These are phyloP conservation scores for Columbina picui DNA, from an alignment of 2,113 vertebrate species.

Conservation along the genomic window DNA sequence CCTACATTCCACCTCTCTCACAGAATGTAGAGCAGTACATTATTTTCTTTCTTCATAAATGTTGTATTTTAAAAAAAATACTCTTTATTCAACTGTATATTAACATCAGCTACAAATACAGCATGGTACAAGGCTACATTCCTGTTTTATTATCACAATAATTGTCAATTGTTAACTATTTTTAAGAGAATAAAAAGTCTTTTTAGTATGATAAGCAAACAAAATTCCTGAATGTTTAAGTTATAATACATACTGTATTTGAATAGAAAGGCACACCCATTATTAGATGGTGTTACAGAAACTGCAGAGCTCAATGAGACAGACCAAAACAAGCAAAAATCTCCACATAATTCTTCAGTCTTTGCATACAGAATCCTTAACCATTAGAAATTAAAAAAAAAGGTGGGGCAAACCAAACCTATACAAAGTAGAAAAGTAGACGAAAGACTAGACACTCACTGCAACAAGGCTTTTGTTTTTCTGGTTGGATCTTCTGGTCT, in stretches of 20 bases:
- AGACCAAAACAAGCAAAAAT: not conserved
- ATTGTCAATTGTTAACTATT: not conserved
- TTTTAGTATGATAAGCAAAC: not conserved
- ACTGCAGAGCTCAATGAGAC: not conserved
- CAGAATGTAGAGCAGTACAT: not conserved
- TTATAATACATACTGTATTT: not conserved
- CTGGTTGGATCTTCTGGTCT: slow-evolving; percentile 85
- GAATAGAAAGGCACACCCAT: not conserved
- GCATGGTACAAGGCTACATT: not conserved
- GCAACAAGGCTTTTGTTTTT: slow-evolving; percentile 89
- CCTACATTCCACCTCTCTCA: not conserved
- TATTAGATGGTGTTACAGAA: not conserved
- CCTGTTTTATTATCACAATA: not conserved
- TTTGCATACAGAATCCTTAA: not conserved
- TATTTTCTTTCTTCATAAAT: not conserved
- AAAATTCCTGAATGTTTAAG: not conserved
- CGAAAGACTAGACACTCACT: slow-evolving; percentile 78
- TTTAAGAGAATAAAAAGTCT: not conserved
- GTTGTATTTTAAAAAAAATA: not conserved
- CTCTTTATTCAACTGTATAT: not conserved
- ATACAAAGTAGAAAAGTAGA: not conserved
- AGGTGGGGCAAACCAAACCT: not conserved
- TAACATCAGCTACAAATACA: not conserved
- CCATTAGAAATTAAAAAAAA: not conserved
- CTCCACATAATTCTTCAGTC: not conserved